These are phyloP conservation scores for Sciurus niger DNA, from an alignment of 2,113 vertebrate genomes.

Conservation along the genomic window DNA sequence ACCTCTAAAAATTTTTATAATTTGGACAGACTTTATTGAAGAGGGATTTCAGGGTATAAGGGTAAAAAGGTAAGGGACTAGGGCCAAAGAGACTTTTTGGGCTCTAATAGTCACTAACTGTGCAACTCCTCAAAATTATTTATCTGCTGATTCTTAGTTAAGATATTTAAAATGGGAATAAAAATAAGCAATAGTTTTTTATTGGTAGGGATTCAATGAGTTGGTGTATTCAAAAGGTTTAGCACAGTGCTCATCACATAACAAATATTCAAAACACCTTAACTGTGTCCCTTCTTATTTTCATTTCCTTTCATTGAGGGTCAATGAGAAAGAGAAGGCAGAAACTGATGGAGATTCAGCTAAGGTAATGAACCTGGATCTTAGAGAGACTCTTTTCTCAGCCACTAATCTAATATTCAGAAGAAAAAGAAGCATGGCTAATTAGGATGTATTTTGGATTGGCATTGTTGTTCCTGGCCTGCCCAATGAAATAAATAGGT, in stretches of 20 bases:
- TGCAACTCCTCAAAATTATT: background rate
- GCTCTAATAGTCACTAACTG: conserved; percentile 41
- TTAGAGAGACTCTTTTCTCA: background rate
- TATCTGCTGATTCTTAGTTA: conserved; percentile 42
- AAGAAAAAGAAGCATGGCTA: background rate
- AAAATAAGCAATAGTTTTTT: background rate
- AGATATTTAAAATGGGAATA: conserved; percentile 35
- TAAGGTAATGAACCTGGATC: background rate
- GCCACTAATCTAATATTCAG: background rate
- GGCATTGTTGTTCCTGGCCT: background rate
- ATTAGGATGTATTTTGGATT: background rate
- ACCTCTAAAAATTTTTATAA: conserved; percentile 10
- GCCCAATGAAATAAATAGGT: background rate
- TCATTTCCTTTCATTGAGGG: background rate
- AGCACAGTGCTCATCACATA: background rate
- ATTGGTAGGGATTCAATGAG: background rate
- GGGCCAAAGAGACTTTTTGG: background rate
- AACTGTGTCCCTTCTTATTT: background rate
- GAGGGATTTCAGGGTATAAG: background rate
- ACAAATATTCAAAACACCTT: background rate
- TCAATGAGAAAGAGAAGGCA: background rate
- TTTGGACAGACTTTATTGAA: background rate
- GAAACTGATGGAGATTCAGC: background rate
- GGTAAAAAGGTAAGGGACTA: background rate
- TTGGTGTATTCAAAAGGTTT: background rate